Evolutionary conservation across 2,113 vertebrate species (phyloP).

Genomic region (Lota lota): DNA sequence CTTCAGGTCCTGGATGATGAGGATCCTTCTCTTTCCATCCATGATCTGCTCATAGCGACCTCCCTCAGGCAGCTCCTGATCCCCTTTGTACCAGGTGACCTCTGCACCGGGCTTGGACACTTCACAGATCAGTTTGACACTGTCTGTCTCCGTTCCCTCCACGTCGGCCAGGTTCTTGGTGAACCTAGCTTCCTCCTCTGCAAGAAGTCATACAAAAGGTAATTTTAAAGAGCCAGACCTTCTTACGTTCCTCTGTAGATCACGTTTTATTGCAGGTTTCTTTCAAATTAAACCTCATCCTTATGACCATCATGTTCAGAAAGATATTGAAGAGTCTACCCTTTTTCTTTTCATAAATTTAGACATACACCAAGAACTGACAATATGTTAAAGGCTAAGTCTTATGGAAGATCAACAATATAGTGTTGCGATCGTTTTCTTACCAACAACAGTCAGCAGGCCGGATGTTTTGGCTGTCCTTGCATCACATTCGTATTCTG

Average conservation of each 20-base stretch:
- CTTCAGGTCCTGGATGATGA: slow-evolving; percentile 83
- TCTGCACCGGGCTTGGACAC: slow-evolving; percentile 90
- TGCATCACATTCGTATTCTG: slow-evolving; percentile 96
- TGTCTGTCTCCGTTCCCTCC: slow-evolving; percentile 92
- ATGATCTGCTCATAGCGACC: slow-evolving; percentile 87
- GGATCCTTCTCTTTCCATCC: slow-evolving; percentile 88
- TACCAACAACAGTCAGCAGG: slow-evolving; percentile 93
- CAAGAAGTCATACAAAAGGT: slow-evolving; percentile 18
- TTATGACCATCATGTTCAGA: too few species aligned
- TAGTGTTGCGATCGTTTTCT: slow-evolving; percentile 28
- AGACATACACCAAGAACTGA: too few species aligned
- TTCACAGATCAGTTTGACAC: slow-evolving; percentile 91
- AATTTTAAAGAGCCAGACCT: too few species aligned
- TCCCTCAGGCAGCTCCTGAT: slow-evolving; percentile 88
- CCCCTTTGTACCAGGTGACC: slow-evolving; percentile 89
- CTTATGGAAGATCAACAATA: background rate
- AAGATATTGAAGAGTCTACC: too few species aligned
- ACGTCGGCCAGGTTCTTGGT: slow-evolving; percentile 93
- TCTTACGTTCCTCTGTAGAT: too few species aligned
- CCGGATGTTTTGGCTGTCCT: slow-evolving; percentile 86
- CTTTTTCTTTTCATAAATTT: too few species aligned
- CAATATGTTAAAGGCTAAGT: too few species aligned
- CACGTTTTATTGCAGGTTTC: too few species aligned
- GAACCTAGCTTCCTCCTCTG: slow-evolving; percentile 95
- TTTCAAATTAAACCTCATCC: too few species aligned